A percentile compares a stretch with the other conserved stretches of the same genome.
Evolutionary conservation across 2,888 invertebrate species (phyloP).

Genomic region (Protodeltote pygarga): DNA sequence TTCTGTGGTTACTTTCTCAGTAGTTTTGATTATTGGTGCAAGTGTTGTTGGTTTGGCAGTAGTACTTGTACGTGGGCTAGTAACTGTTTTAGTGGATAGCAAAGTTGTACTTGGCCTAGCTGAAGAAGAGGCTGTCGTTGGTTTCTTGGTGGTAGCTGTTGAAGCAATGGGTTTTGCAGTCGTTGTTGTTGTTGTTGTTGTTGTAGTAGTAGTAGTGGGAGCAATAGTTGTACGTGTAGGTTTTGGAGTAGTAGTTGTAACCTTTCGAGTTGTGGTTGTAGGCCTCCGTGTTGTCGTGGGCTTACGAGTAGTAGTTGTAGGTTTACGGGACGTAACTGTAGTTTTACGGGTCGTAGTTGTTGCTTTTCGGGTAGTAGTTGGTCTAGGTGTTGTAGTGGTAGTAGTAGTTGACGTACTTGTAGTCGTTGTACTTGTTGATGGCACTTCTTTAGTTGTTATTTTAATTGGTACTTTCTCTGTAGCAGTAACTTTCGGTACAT

Average conservation of each 20-base stretch:
- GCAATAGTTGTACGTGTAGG: conserved; percentile 26
- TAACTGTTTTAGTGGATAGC: conserved; percentile 13
- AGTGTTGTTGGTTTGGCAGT: conserved; percentile 32
- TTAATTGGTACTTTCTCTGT: conserved; percentile 46
- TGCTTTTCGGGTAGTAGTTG: conserved; percentile 43
- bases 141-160: conserved; percentile 35
- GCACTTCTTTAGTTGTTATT: conserved; percentile 36
- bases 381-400: conserved; percentile 35
- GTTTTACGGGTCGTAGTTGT: conserved; percentile 36
- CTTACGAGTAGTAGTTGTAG: conserved; percentile 26
- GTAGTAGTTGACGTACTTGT: conserved; percentile 37
- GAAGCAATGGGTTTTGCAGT: conserved; percentile 25
- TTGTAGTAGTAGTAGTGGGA: conserved; percentile 43
- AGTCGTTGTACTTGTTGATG: conserved; percentile 44
- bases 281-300: conserved; percentile 26
- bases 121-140: conserved; percentile 21
- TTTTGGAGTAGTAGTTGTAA: conserved; percentile 18
- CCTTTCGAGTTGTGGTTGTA: conserved; percentile 22
- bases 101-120: conserved; percentile 22
- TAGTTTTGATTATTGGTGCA: conserved; percentile 36
- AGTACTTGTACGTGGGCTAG: conserved; percentile 13
- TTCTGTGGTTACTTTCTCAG: conserved; percentile 42
- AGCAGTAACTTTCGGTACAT: conserved; percentile 37
- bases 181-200: conserved; percentile 21
- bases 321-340: conserved; percentile 30